phyloP scores from a whole-genome alignment of 1,140 invertebrate genomes.

The Aphidius ervi region DNA sequence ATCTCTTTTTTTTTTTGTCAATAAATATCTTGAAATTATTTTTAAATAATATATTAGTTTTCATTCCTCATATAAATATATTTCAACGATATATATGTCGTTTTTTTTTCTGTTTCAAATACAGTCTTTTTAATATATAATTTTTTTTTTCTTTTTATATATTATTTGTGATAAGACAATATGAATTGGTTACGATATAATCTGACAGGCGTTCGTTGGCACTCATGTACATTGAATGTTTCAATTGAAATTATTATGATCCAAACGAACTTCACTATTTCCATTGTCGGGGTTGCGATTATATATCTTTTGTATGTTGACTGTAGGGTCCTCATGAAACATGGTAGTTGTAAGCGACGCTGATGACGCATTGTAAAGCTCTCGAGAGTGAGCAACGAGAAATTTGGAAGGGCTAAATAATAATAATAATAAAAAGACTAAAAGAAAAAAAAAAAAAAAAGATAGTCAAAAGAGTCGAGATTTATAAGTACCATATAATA shows the following conservation, averaged over 20 bases:
- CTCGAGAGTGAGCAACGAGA: constrained; percentile 38
- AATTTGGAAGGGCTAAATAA: constrained; percentile 15
- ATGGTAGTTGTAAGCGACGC: constrained; percentile 36
- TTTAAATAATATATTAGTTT: no score
- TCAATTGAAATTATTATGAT: constrained; percentile 49
- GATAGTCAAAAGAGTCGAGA: not conserved
- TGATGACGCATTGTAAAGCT: constrained; percentile 50
- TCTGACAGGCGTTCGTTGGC: constrained; percentile 4
- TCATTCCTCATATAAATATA: no score
- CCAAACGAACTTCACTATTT: constrained; percentile 48
- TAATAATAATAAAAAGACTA: not conserved
- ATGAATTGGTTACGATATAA: no score
- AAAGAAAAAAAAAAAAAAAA: constrained; percentile 12
- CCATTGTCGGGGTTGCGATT: constrained; percentile 45
- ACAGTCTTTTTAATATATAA: no score
- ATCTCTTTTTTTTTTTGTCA: no score
- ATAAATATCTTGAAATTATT: no score
- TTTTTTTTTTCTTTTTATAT: not conserved
- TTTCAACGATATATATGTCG: no score
- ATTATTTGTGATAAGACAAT: no score
- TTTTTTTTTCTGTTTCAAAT: no score
- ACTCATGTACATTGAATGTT: constrained; percentile 24
- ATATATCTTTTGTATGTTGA: constrained; percentile 44
- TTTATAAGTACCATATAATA: constrained; percentile 39
- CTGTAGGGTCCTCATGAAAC: constrained; percentile 39